These are phyloP conservation scores for Falco punctatus DNA, from an alignment of 2,113 vertebrate genomes.

Conservation along the genomic window DNA sequence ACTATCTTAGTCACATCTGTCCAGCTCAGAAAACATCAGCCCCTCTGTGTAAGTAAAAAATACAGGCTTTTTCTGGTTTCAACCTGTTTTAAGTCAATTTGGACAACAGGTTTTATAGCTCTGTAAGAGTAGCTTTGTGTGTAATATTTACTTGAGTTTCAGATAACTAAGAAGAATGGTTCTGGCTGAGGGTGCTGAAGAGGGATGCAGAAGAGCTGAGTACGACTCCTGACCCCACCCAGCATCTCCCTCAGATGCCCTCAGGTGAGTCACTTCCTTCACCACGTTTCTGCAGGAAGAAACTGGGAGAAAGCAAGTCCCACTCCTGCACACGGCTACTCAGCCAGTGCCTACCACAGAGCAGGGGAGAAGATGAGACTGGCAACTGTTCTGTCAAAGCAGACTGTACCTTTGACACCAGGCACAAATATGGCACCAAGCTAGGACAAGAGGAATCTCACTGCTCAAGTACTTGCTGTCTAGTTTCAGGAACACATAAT, in stretches of 20 bases:
- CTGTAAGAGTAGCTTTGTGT: constrained; percentile 23
- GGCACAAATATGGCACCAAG: neutral
- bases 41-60: constrained; percentile 29
- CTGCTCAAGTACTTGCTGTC: neutral
- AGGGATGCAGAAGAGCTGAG: neutral
- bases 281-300: neutral
- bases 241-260: neutral
- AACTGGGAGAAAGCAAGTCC: neutral
- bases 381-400: neutral
- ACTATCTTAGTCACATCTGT: constrained; percentile 44
- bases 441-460: neutral
- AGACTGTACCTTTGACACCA: neutral
- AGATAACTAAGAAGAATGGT: constrained; percentile 41
- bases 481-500: neutral
- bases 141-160: constrained; percentile 58
- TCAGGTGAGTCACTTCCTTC: neutral
- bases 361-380: neutral
- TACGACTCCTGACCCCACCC: neutral
- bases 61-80: constrained; percentile 54
- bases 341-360: neutral
- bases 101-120: constrained; percentile 57
- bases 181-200: neutral
- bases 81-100: constrained; percentile 54
- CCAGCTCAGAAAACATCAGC: constrained; percentile 15
- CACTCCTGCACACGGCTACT: neutral